Evolutionary conservation across 2,888 invertebrate genomes (phyloP), one percentile per base, ranked within the genome.

Genomic region (Agriopis marginaria): DNA sequence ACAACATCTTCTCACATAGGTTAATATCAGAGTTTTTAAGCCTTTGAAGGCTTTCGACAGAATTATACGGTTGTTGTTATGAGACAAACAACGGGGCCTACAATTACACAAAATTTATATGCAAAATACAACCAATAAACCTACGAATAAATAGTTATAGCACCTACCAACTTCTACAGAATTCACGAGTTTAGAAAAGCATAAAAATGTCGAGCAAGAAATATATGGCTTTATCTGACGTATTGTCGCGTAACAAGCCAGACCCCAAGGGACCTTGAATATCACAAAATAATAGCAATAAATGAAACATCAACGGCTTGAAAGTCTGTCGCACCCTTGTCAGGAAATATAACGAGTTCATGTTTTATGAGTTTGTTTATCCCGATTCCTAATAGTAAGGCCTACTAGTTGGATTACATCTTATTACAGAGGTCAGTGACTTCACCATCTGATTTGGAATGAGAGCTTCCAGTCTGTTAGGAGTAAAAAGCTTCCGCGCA

Each of bases 291-390:
- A 71, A 64, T 58, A 45, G 62, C 69, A 74, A 65, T 71, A 73
- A 76, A 75, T 73, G 75, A 79, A 76, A 76, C 72, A 77, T 75
- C 76, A 76, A 77, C 73, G 75, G 67, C 68, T 75, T 77, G 75
- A 77, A 82, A 80, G 74, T 78, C 75, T 78, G 80, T 81, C 81
- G 77, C 75, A 85, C 85, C 81, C 84, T 82, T 79, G 81, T 83
- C 86, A 86, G 81, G 79, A 82, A 81, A 82, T 83, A 80, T 83
- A 83, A 84, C 82, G 72, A 83, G 82, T 81, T 84, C 77, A 77
- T 80, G 79, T 84, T 86, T 87, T 87, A 87, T 79, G 86, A 83
- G 74, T 82, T 85, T 84, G 85, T 86, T 86, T 85, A 85, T 86
- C 82, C 78, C 75, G 78, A 79, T 80, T 79, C 75, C 75, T 79